Base-by-base conservation (phyloP, 1,140 invertebrate species). In the Eupeodes corollae region DNA sequence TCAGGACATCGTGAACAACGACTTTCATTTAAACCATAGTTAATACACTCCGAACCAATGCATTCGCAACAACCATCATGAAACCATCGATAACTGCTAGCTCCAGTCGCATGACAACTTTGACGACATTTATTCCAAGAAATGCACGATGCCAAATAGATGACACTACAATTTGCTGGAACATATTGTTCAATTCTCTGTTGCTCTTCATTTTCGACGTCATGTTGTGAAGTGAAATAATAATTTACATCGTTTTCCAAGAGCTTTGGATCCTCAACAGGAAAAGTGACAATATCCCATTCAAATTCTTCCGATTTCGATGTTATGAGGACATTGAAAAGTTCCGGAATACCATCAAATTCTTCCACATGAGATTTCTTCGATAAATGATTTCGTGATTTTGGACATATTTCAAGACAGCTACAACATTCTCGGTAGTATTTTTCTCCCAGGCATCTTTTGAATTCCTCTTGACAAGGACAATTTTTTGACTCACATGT, bases 41-140 rank as follows among this genome's bases (percentile, higher is more conserved):
- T 88, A 19, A 89, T 75, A 64, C 90, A 95, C 34, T 79, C 82
- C 46, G 83, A 78, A 6, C 91, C 90, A 49, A 96, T 77, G 68
- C 91, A 96, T 67, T 95, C 86, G 70, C 91, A 96, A 58, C 91
- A 96, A 2, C 89, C 91, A 65, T 94, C 86, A 63, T 94, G 88
- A 68, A 95, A 96, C 88, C 89, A 93, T 58, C 91, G 53, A 33
- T 57, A 63, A 42, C 61, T 63, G 6, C 50, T 51, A 15, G 61
- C 61, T 44, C 61, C 61, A 33, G 56, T 58, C 16, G 53, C 52
- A 6, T 59, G 44, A 30, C 61, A 63, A 15, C 55, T 59, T 41
- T 61, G 54, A 1, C 56, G 40, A 37, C 61, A 96, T 64, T 91
- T 94, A 56, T 83, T 81, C 74, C 82, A 83, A 5, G 90, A 88